A percentile compares a stretch with the other conserved stretches of the same genome.
These are phyloP conservation scores for Dasypolia templi DNA, from an alignment of 2,888 invertebrate genomes.

Conservation along the genomic window DNA sequence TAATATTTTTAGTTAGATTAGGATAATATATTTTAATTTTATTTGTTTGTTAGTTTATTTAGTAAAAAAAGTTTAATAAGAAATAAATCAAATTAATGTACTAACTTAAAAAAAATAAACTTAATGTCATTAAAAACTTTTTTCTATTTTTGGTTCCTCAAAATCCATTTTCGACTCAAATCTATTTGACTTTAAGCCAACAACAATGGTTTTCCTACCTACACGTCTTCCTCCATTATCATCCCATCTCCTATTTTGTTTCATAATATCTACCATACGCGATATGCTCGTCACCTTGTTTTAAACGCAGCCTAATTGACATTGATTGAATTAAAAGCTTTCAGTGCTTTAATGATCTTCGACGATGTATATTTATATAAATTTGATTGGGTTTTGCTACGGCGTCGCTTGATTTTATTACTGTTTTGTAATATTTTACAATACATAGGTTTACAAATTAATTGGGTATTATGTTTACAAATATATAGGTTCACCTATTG, in stretches of 20 bases:
- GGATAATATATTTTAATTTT: background rate
- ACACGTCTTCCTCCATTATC: background rate
- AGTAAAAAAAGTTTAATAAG: background rate
- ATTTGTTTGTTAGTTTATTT: background rate
- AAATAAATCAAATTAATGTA: no score
- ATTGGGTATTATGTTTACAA: no score
- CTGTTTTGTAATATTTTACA: background rate
- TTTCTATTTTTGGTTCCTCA: background rate
- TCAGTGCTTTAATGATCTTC: slow-evolving; percentile 59
- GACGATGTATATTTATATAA: slow-evolving; percentile 8
- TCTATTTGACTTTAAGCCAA: no score
- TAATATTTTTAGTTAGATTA: background rate
- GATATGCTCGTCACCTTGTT: slow-evolving; percentile 38
- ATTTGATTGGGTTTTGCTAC: background rate
- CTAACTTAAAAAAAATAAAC: no score
- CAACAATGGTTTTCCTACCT: background rate
- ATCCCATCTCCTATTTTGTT: background rate
- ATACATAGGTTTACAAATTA: no score
- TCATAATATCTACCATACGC: slow-evolving; percentile 37
- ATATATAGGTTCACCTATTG: no score
- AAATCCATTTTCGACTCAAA: background rate
- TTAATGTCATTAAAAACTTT: no score
- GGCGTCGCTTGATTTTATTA: slow-evolving; percentile 4
- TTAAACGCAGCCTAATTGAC: slow-evolving; percentile 69
- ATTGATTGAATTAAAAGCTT: slow-evolving; percentile 70